Evolutionary conservation across 2,797 vertebrate genomes (phyloP), one percentile per base, ranked within the genome.

Genomic region (Parauchenoglanis ngamensis): DNA sequence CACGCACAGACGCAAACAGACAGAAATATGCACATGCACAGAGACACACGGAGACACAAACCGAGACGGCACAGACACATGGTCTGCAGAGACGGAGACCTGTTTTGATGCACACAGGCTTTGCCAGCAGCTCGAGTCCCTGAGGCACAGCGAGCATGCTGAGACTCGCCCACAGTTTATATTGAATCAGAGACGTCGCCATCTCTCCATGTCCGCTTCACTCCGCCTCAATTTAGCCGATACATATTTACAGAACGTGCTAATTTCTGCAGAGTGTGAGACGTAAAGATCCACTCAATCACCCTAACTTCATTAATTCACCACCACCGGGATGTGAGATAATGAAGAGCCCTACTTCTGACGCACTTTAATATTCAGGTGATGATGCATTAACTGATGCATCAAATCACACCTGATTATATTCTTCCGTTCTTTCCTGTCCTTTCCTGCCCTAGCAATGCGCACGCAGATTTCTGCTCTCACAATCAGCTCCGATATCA

Each of bases 91-190:
- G 83, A 82, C 15, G 23, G 40, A 75, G 49, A 81, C 67, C 56
- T 85, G 77, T 85, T 88, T 81, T 81, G 83, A 72, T 88, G 65
- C 44, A 61, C 21, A n/a, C 86, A 76, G 70, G 1, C 57, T 78
- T 68, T 76, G 40, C 25, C 57, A 85, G 76, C 28, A 59, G 70
- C 57, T 70, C 68, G 12, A 2, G 8, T 89, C 84, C 65, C 87
- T 21, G 17, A 86, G 82, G 85, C 28, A 65, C 65, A 46, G 46
- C 3, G 19, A 46, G n/a, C 85, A 11, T 87, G 90, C 56, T 21
- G 46, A 85, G 78, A 90, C 90, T 75, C 8, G 90, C 65, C 86
- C 35, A 35, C 76, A 15, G 85, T 72, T 83, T 79, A 88, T 56
- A 85, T 81, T 15, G 59, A 75, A 23, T 83, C 56, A 19, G 5